Conservation (phyloP, 2,113 vertebrate genomes). For the Ailurus styani region DNA sequence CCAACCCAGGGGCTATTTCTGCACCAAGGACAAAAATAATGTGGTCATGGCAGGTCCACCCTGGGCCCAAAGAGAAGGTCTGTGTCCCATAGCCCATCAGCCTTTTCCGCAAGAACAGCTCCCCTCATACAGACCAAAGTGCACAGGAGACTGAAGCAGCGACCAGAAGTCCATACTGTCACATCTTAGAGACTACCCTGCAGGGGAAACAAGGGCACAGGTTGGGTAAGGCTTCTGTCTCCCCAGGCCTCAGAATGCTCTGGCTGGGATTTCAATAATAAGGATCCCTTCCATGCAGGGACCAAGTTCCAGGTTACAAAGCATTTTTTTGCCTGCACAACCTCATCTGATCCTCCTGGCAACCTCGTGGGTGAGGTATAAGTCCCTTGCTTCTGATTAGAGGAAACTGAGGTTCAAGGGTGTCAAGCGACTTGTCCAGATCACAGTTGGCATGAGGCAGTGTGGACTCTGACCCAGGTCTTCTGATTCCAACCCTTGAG, state of each 20-base stretch:
- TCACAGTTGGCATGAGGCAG: neutral
- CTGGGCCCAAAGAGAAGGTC: neutral
- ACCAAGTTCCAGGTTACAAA: neutral
- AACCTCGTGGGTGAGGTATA: neutral
- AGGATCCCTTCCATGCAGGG: neutral
- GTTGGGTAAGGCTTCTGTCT: neutral
- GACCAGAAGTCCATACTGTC: neutral
- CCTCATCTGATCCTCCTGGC: neutral
- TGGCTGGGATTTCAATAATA: neutral
- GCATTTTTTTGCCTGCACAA: neutral
- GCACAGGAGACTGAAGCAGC: neutral
- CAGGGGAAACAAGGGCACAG: neutral
- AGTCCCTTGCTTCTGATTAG: neutral
- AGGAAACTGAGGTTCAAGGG: neutral
- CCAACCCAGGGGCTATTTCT: neutral
- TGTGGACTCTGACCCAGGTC: neutral
- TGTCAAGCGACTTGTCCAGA: neutral
- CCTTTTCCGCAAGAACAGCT: neutral
- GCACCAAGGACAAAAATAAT: neutral
- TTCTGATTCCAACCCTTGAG: neutral
- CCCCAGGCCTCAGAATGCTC: neutral
- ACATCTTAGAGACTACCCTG: neutral
- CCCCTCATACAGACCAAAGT: neutral
- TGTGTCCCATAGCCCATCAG: neutral
- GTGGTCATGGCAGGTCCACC: neutral